Percentiles rank a stretch among this genome's conserved stretches.
These are phyloP conservation scores for Petrolisthes manimaculis DNA, from an alignment of 2,888 invertebrate species.

Conservation along the genomic window DNA sequence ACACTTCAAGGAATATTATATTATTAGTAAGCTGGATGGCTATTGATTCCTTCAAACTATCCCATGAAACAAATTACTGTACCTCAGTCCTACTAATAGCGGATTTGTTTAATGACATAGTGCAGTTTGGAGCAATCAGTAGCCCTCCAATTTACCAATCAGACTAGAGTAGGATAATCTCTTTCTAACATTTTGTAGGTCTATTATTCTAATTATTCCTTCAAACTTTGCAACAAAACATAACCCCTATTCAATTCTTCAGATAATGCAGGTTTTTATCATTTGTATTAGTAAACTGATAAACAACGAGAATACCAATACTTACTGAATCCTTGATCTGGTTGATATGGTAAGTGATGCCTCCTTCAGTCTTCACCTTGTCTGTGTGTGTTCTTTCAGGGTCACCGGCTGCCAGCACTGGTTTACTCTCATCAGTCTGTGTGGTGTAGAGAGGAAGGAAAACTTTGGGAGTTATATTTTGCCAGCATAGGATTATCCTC, in stretches of 20 bases:
- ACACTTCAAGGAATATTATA: no score
- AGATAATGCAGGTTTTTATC: no score
- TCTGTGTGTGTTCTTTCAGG: constrained; percentile 81
- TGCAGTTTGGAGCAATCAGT: no score
- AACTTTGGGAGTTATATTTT: neutral
- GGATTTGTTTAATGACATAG: no score
- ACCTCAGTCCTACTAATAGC: no score
- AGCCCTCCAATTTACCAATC: no score
- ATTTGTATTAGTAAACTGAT: neutral
- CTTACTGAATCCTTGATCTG: constrained; percentile 76
- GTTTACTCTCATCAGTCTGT: constrained; percentile 74
- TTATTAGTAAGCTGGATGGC: no score
- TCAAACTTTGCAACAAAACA: neutral
- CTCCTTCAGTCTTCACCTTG: constrained; percentile 79
- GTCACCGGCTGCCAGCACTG: constrained; percentile 88
- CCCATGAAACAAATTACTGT: no score
- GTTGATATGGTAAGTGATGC: constrained; percentile 82
- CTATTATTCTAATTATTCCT: no score
- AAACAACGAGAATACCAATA: constrained; percentile 20
- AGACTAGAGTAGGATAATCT: no score
- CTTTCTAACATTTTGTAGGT: no score
- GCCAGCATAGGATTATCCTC: neutral
- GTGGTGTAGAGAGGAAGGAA: neutral
- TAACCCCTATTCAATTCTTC: neutral
- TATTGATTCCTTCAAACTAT: no score